Conservation (phyloP, 2,113 vertebrate genomes). For the Osmerus eperlanus region DNA sequence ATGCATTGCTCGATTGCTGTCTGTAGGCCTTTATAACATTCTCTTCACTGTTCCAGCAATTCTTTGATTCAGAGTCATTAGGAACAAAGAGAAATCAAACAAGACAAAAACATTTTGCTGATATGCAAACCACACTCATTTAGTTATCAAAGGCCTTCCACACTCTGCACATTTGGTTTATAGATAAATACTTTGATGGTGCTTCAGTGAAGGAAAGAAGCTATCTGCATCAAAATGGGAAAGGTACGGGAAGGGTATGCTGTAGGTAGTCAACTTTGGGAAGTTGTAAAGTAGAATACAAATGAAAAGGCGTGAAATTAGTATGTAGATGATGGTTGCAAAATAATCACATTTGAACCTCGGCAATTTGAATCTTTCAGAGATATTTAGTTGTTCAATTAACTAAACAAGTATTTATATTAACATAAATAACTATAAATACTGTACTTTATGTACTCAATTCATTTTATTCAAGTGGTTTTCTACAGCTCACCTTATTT, state of each 20-base stretch:
- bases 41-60: slow-evolving; percentile 48
- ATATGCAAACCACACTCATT: slow-evolving; percentile 63
- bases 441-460: no score
- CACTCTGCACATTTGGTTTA: slow-evolving; percentile 62
- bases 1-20: neutral
- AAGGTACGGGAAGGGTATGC: slow-evolving; percentile 44
- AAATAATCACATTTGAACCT: no score
- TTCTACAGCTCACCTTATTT: neutral
- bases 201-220: slow-evolving; percentile 40
- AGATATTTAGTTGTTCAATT: no score
- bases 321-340: no score
- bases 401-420: no score
- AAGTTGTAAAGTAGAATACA: no score
- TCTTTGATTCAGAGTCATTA: slow-evolving; percentile 52
- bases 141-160: slow-evolving; percentile 57
- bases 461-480: neutral
- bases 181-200: slow-evolving; percentile 58
- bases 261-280: neutral
- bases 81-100: slow-evolving; percentile 64
- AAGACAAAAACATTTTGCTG: slow-evolving; percentile 53
- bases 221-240: slow-evolving; percentile 49
- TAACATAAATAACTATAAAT: no score
- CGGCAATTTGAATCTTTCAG: no score
- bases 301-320: no score
- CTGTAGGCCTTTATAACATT: slow-evolving; percentile 9